Evolutionary conservation across 1,140 invertebrate species (phyloP), one percentile per base, ranked within the genome.

Genomic region (Steinernema khuongi): DNA sequence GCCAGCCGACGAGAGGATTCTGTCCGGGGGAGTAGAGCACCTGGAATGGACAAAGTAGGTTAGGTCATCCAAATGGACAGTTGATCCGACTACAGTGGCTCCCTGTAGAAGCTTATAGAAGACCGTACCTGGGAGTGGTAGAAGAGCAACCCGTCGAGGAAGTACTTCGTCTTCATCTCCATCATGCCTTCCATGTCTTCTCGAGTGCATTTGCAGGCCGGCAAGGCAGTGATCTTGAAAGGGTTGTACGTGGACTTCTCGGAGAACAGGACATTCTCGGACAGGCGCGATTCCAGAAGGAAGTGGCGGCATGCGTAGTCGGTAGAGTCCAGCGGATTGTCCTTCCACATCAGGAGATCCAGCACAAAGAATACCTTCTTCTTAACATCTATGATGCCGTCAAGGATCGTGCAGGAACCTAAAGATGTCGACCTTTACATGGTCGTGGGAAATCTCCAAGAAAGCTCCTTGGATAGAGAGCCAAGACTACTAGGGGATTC

Each of bases 1-100:
- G 86, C 93, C 93, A 96, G 1, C 91, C 90, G 0, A 94, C 92
- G 17, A 96, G 86, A 0, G 94, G 93, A 0, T 93, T 93, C 33
- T 87, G 84, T 14, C 92, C 92, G 77, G 89, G 88, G 7, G 88
- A 89, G 79, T 97, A 97, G 77, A 90, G 89, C 0, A 89, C 89
- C 76, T 81, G 75, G 68, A 85, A 85, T 78, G 86, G 86, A 75
- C 83, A 87, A 74, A 87, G 86, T 70, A 87, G 76, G 22, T 86
- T 43, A 43, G 17, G 17, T 43, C 41, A n/a, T 17, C 17, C 17
- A 43, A n/a, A n/a, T 43, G 17, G 17, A 17, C 17, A 43, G n/a
- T n/a, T n/a, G n/a, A n/a, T n/a, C n/a, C n/a, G n/a, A n/a, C n/a
- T n/a, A n/a, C n/a, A n/a, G n/a, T n/a, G n/a, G n/a, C n/a, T n/a